phyloP scores from a whole-genome alignment of 2,888 invertebrate genomes.

The Lissocephala sabroskyi region DNA sequence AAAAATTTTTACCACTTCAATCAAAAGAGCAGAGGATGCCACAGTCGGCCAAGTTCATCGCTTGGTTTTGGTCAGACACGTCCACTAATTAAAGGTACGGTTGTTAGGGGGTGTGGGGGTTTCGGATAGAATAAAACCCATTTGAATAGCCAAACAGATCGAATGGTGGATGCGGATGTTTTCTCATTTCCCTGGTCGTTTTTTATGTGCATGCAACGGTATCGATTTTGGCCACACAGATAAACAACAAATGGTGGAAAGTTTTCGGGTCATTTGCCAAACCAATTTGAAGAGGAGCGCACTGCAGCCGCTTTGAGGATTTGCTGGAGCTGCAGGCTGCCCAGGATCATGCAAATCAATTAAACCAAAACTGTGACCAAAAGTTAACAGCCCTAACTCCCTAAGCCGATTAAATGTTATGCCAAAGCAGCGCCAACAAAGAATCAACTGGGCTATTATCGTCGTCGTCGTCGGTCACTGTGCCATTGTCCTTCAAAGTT shows the following conservation, averaged over 20 bases:
- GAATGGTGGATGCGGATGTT: no score
- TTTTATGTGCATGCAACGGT: no score
- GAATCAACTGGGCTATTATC: slow-evolving; percentile 61
- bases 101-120: no score
- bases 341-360: slow-evolving; percentile 49
- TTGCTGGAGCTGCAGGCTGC: not conserved
- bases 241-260: no score
- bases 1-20: no score
- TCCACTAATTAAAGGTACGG: no score
- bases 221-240: not conserved
- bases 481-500: slow-evolving; percentile 25
- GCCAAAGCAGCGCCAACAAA: slow-evolving; percentile 34
- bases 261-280: not conserved
- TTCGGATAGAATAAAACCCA: no score
- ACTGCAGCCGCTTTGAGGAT: not conserved
- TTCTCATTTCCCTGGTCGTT: no score
- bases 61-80: no score
- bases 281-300: not conserved
- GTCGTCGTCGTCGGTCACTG: slow-evolving; percentile 49
- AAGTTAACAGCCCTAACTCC: slow-evolving; percentile 50
- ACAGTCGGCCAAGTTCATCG: no score
- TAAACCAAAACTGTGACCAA: slow-evolving; percentile 46
- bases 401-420: slow-evolving; percentile 52
- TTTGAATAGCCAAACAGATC: no score
- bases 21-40: no score